Percentiles rank a stretch among this genome's conserved stretches.
phyloP scores from a whole-genome alignment of 1,140 invertebrate species.

The Drosophila pallidifrons region DNA sequence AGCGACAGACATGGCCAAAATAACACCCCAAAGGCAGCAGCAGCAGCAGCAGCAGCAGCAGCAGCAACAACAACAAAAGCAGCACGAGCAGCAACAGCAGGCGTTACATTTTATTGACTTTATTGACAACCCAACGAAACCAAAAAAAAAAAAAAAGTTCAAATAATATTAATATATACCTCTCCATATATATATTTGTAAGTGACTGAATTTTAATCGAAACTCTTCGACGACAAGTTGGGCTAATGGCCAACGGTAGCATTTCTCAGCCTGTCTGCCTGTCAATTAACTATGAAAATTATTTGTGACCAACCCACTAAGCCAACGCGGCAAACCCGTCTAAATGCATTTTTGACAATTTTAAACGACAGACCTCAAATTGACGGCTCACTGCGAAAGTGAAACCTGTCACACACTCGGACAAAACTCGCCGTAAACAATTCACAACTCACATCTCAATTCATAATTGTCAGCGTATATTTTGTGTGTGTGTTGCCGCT shows the following conservation, averaged over 20 bases:
- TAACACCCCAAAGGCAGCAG: slow-evolving; percentile 53
- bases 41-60: slow-evolving; percentile 13
- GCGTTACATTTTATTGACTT: slow-evolving; percentile 44
- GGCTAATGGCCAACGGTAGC: slow-evolving; percentile 72
- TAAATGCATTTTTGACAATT: slow-evolving; percentile 69
- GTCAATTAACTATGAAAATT: slow-evolving; percentile 75
- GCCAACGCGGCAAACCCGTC: slow-evolving; percentile 20
- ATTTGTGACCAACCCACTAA: slow-evolving; percentile 52
- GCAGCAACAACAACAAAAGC: background rate
- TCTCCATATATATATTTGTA: background rate
- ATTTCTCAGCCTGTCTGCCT: slow-evolving; percentile 48
- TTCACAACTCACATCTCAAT: slow-evolving; percentile 77
- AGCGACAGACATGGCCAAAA: slow-evolving; percentile 57
- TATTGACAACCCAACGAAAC: slow-evolving; percentile 22
- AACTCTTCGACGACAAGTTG: slow-evolving; percentile 49
- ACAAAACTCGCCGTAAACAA: slow-evolving; percentile 38
- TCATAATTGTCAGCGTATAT: slow-evolving; percentile 64
- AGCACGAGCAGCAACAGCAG: slow-evolving; percentile 12
- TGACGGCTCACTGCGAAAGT: slow-evolving; percentile 44
- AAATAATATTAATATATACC: slow-evolving; percentile 10
- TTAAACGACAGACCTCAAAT: slow-evolving; percentile 61
- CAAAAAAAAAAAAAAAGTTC: background rate
- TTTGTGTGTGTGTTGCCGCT: slow-evolving; percentile 29
- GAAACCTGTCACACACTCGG: slow-evolving; percentile 8
- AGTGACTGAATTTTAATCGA: slow-evolving; percentile 3